phyloP scores from a whole-genome alignment of 2,888 invertebrate genomes.

The Pseudoips prasinana region DNA sequence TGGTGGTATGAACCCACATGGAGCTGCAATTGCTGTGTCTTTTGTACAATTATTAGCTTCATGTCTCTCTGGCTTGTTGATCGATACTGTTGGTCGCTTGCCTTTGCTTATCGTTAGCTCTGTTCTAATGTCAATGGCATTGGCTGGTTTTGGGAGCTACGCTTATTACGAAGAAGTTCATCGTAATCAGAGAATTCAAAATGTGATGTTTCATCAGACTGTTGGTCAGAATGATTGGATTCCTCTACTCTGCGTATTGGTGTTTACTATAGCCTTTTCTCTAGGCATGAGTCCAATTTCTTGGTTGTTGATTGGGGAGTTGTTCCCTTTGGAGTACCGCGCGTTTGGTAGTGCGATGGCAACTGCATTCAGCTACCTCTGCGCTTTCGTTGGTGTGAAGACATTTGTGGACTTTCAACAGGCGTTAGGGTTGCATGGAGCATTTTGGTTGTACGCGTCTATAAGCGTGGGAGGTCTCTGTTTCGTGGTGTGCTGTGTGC shows the following conservation, averaged over 20 bases:
- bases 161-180: slow-evolving; percentile 90
- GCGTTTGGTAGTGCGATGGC: slow-evolving; percentile 94
- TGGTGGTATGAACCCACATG: slow-evolving; percentile 90
- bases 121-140: slow-evolving; percentile 92
- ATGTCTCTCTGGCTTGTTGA: slow-evolving; percentile 89
- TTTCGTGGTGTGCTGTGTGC: slow-evolving; percentile 93
- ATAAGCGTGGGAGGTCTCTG: slow-evolving; percentile 91
- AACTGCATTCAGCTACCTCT: slow-evolving; percentile 92
- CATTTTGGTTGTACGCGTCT: slow-evolving; percentile 94
- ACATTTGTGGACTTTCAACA: slow-evolving; percentile 92
- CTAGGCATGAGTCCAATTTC: slow-evolving; percentile 94
- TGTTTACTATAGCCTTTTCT: slow-evolving; percentile 93
- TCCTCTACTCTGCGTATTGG: slow-evolving; percentile 90
- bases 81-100: slow-evolving; percentile 92
- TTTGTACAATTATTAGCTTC: slow-evolving; percentile 93
- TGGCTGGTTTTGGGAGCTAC: slow-evolving; percentile 92
- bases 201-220: slow-evolving; percentile 74
- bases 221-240: slow-evolving; percentile 89
- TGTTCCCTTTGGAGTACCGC: slow-evolving; percentile 91
- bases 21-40: slow-evolving; percentile 92
- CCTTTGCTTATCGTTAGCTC: slow-evolving; percentile 92
- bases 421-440: slow-evolving; percentile 88
- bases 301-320: slow-evolving; percentile 91
- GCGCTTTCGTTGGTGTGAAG: slow-evolving; percentile 93
- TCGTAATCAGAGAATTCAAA: slow-evolving; percentile 76